phyloP scores from a whole-genome alignment of 2,113 vertebrate species.

The Oncorhynchus nerka region DNA sequence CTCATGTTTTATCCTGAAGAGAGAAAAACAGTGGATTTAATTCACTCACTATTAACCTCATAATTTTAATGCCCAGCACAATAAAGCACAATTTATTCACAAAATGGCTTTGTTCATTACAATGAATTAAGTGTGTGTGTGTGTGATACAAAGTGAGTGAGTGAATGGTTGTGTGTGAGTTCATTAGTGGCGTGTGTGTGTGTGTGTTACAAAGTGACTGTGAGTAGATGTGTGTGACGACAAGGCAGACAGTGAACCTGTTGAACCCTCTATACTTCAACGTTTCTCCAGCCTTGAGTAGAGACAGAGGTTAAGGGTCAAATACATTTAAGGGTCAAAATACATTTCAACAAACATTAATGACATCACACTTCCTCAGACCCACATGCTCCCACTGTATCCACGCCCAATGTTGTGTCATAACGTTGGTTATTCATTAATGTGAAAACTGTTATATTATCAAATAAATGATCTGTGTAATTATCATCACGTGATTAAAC shows the following conservation, averaged over 20 bases:
- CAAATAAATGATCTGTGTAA: too few species aligned
- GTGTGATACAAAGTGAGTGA: neutral
- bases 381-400: too few species aligned
- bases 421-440: too few species aligned
- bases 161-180: too few species aligned
- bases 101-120: slow-evolving; percentile 10
- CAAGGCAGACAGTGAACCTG: neutral
- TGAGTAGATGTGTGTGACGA: neutral
- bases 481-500: too few species aligned
- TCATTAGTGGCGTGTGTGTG: neutral
- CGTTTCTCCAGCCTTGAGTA: slow-evolving; percentile 13
- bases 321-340: too few species aligned
- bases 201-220: neutral
- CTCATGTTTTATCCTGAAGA: slow-evolving; percentile 93
- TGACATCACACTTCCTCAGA: too few species aligned
- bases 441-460: too few species aligned
- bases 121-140: neutral
- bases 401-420: too few species aligned
- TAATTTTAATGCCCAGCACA: slow-evolving; percentile 6
- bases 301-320: neutral
- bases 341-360: too few species aligned
- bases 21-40: slow-evolving; percentile 38
- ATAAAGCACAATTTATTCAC: slow-evolving; percentile 23
- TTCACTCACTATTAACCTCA: slow-evolving; percentile 24
- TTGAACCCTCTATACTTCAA: slow-evolving; percentile 7